A percentile compares a stretch with the other conserved stretches of the same genome.
These are phyloP conservation scores for Pempheris klunzingeri DNA, from an alignment of 2,797 vertebrate genomes.

Conservation along the genomic window DNA sequence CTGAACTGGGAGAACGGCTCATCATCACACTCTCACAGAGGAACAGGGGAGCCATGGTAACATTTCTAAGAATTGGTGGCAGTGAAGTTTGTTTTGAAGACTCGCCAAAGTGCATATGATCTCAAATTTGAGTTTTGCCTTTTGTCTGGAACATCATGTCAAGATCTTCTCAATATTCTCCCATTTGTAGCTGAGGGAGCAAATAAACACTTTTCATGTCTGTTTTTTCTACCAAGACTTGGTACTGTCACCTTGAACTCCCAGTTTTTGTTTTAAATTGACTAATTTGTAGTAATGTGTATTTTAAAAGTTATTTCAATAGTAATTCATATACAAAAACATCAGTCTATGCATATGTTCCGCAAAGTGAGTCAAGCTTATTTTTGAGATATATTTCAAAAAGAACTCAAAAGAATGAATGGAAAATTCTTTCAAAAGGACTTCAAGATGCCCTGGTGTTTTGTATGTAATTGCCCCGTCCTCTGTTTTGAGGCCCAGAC, in stretches of 20 bases:
- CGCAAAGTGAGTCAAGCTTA: neutral
- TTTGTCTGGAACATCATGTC: conserved; percentile 63
- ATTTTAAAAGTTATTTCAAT: conserved; percentile 28
- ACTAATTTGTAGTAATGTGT: conserved; percentile 27
- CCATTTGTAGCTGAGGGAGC: conserved; percentile 61
- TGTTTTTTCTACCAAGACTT: conserved; percentile 52
- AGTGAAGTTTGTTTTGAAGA: conserved; percentile 80
- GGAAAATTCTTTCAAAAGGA: conserved; percentile 39
- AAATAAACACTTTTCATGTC: conserved; percentile 67
- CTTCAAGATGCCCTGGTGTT: conserved; percentile 41
- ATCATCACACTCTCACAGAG: conserved; percentile 66
- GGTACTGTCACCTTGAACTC: conserved; percentile 45
- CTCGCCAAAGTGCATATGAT: conserved; percentile 68
- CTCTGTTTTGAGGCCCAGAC: conserved; percentile 77
- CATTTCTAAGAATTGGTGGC: conserved; percentile 67
- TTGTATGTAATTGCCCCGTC: conserved; percentile 74
- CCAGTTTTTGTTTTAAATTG: conserved; percentile 49
- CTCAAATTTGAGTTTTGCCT: conserved; percentile 69
- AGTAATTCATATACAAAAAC: conserved; percentile 7
- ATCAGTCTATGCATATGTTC: conserved; percentile 11
- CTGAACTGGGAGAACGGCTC: conserved; percentile 68
- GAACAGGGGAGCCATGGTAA: conserved; percentile 66
- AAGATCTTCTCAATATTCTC: conserved; percentile 48
- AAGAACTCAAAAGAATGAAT: conserved; percentile 13
- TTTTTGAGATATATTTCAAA: conserved; percentile 34